Evolutionary conservation across 2,113 vertebrate species (phyloP).

Genomic region (Phainopepla nitens): DNA sequence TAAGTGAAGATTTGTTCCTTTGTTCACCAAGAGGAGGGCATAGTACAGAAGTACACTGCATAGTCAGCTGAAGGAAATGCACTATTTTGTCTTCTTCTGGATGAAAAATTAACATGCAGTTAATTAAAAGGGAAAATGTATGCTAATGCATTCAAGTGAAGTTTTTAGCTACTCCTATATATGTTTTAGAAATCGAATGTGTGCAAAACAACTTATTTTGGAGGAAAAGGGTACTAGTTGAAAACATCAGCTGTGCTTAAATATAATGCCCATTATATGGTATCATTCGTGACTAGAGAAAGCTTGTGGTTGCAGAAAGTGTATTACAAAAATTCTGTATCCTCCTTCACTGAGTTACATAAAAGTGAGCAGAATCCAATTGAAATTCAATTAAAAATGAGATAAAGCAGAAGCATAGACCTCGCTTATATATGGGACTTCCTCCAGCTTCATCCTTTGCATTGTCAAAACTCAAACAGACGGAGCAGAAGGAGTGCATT

Average conservation of each 20-base stretch:
- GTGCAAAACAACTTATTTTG: slow-evolving; percentile 40
- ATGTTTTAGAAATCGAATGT: neutral
- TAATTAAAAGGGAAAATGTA: slow-evolving; percentile 34
- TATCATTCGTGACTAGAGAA: neutral
- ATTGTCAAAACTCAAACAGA: slow-evolving; percentile 82
- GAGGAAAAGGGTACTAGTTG: neutral
- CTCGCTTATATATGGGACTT: slow-evolving; percentile 65
- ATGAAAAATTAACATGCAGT: slow-evolving; percentile 4
- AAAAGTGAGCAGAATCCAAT: slow-evolving; percentile 28
- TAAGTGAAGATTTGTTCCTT: neutral
- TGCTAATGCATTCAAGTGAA: neutral
- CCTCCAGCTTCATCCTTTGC: slow-evolving; percentile 75
- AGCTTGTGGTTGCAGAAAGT: neutral
- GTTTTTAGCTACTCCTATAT: neutral
- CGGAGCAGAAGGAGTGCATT: slow-evolving; percentile 79
- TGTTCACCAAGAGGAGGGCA: neutral
- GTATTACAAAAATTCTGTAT: neutral
- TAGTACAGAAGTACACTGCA: neutral
- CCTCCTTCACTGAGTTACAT: neutral
- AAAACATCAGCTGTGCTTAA: slow-evolving; percentile 52
- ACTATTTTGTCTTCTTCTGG: neutral
- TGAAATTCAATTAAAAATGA: slow-evolving; percentile 57
- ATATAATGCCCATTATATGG: slow-evolving; percentile 1
- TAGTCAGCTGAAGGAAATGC: neutral
- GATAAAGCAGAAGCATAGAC: slow-evolving; percentile 63